Percentiles rank a stretch among this genome's conserved stretches.
phyloP scores from a whole-genome alignment of 1,140 invertebrate genomes.

The Ostrea denselamellosa region DNA sequence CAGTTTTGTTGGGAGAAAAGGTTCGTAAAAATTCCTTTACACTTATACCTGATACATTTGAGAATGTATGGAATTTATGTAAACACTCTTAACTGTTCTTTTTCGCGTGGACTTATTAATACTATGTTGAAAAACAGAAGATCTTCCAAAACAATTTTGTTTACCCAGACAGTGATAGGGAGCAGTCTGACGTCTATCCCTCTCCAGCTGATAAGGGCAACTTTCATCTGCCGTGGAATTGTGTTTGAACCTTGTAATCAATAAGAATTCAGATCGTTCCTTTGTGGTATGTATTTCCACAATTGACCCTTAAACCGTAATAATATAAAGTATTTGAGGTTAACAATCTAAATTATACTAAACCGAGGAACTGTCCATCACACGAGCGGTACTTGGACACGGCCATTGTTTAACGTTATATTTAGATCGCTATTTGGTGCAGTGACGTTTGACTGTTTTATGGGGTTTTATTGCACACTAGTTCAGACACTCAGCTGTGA shows the following conservation, averaged over 20 bases:
- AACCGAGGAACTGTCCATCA: background rate
- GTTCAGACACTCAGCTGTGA: background rate
- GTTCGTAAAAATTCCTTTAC: no score
- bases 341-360: background rate
- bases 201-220: background rate
- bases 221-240: constrained; percentile 2
- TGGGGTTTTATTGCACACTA: background rate
- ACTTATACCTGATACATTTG: no score
- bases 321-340: background rate
- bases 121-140: no score
- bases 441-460: background rate
- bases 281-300: background rate
- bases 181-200: background rate
- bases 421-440: background rate
- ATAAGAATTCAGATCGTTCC: constrained; percentile 2
- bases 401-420: no score
- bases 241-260: background rate
- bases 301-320: constrained; percentile 13
- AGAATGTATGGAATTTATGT: no score
- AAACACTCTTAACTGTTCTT: no score
- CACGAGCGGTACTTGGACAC: no score
- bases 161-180: background rate
- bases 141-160: background rate
- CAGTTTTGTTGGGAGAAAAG: no score
- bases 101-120: no score